Base-by-base conservation (phyloP, 2,888 invertebrate genomes). In the Biston stratarius region DNA sequence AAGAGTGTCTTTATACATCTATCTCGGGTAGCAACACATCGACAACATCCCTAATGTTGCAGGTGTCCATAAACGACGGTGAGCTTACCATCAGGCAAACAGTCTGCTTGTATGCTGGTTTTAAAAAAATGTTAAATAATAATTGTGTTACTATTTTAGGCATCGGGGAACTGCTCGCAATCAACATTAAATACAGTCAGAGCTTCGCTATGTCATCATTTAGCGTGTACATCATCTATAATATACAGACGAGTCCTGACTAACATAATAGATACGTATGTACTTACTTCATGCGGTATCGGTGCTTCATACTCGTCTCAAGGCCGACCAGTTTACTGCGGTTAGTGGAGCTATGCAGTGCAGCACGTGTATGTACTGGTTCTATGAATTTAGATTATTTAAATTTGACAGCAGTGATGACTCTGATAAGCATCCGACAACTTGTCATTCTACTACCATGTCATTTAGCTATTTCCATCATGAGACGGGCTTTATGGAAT, bases 151-250 rank as follows among this genome's bases (percentile, higher is more conserved):
- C 14, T 9, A 38, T 53, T 53, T 3, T 36, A 36, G 38, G 38
- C 52, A 38, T 38, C 15, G 14, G 14, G 38, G 14, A 44, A 44
- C 34, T 34, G 59, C 72, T 70, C 73, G 77, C 72, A 77, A 72
- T 80, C 76, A 77, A 68, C 64, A 53, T 57, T 36, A 12, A 52
- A 45, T 61, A 36, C 45, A 34, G 36, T 36, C 40, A 57, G 14
- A 58, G 36, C 36, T 61, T 68, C 53, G 64, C 44, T 53, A 36
- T 57, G 33, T 60, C 55, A 44, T 60, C 48, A 45, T 56, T 61
- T 56, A 56, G 45, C 51, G 45, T 51, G 47, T 61, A 56, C 8
- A 40, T 9, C 8, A 40, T 40, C 40, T 24, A 24, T 1, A 24
- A 24, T 38, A 6, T 38, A 42, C 11, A 34, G 53, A 65, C 48